Evolutionary conservation across 92 coral and sea anemone species (phyloP).

Genomic region (Siderastrea siderea): DNA sequence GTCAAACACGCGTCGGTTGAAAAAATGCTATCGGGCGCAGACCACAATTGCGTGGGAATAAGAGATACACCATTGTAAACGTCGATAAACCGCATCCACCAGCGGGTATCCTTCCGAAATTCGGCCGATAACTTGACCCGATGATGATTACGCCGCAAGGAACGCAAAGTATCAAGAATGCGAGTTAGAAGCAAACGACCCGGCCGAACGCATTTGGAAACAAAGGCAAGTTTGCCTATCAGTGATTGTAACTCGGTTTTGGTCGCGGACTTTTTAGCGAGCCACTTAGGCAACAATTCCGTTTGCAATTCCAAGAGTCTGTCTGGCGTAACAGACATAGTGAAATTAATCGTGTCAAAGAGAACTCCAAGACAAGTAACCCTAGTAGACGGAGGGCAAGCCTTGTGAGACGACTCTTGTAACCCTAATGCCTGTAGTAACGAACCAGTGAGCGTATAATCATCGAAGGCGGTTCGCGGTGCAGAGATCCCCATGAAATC

Average conservation of each 20-base stretch:
- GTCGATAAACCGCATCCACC: too few relatives aligned
- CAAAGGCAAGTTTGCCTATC: too few relatives aligned
- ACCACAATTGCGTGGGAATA: conserved; percentile 19
- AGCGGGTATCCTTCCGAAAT: too few relatives aligned
- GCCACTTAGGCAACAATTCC: conserved; percentile 5
- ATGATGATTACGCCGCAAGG: too few relatives aligned
- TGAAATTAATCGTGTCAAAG: too few relatives aligned
- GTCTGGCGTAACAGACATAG: conserved; percentile 10
- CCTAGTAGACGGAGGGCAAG: too few relatives aligned
- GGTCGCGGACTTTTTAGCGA: background rate
- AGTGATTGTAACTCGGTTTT: too few relatives aligned
- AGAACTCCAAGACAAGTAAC: background rate
- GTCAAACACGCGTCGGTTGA: background rate
- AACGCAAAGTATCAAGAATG: background rate
- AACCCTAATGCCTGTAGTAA: too few relatives aligned
- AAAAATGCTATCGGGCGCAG: conserved; percentile 12
- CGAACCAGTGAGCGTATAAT: too few relatives aligned
- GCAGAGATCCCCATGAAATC: too few relatives aligned
- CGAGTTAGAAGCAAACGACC: conserved; percentile 20
- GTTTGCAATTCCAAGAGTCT: background rate
- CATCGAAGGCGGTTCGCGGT: background rate
- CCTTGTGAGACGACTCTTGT: too few relatives aligned
- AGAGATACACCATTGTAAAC: conserved; percentile 24
- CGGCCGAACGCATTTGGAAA: background rate
- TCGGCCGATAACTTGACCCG: too few relatives aligned